Conservation (phyloP, 2,797 vertebrate species). For the Knipowitschia caucasica region DNA sequence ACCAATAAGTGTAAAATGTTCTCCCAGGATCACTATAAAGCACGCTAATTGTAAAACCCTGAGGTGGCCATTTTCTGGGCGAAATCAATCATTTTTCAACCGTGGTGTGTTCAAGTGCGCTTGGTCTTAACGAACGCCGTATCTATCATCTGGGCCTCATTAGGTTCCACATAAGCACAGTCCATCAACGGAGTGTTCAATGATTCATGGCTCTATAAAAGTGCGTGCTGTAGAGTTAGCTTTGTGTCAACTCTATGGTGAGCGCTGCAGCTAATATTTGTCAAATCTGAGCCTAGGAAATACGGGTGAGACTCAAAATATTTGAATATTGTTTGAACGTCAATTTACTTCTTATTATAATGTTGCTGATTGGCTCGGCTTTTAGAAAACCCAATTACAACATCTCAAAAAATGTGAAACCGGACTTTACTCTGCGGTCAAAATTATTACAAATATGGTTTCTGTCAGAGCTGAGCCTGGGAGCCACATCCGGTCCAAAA, state of each 20-base stretch:
- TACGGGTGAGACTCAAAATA: neutral
- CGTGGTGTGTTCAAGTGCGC: slow-evolving; percentile 52
- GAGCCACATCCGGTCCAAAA: too few species aligned
- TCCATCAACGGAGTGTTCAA: slow-evolving; percentile 56
- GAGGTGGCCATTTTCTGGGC: slow-evolving; percentile 36
- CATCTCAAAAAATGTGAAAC: too few species aligned
- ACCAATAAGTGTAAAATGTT: slow-evolving; percentile 40
- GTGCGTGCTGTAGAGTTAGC: slow-evolving; percentile 39
- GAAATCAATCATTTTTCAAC: slow-evolving; percentile 61
- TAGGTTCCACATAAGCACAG: slow-evolving; percentile 61
- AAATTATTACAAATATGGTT: too few species aligned
- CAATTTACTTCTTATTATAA: neutral
- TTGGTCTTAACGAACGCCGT: slow-evolving; percentile 61
- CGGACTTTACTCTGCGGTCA: too few species aligned
- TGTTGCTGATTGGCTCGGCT: too few species aligned
- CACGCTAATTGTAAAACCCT: slow-evolving; percentile 47
- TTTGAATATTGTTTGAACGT: neutral
- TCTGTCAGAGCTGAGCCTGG: too few species aligned
- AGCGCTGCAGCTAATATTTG: neutral
- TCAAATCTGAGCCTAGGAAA: too few species aligned
- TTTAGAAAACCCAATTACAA: too few species aligned
- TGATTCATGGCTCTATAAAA: slow-evolving; percentile 59
- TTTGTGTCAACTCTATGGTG: slow-evolving; percentile 15
- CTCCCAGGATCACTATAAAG: slow-evolving; percentile 31
- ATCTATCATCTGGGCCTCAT: slow-evolving; percentile 74